Base-by-base conservation (phyloP, 2,113 vertebrate genomes). In the Oncorhynchus nerka region DNA sequence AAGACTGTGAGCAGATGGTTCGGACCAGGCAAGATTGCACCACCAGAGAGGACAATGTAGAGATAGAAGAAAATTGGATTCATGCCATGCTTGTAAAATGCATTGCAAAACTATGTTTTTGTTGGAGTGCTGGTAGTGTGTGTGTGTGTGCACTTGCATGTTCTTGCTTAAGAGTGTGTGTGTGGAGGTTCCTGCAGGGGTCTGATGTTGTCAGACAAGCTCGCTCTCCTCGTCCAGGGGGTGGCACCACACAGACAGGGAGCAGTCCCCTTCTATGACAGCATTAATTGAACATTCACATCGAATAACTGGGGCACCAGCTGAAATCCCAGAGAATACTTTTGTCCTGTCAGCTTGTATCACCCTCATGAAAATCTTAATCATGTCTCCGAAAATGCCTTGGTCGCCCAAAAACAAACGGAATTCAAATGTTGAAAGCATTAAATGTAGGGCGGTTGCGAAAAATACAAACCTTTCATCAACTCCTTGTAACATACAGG, bases 281-380 rank as follows among this genome's bases (percentile, higher is more conserved):
- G 75, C 57, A n/a, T 83, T 61, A 75, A 83, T 88, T 71, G 48
- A 6, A 86, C 67, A 86, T 85, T 82, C 74, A 49, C 79, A 81
- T 71, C 57, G 59, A 85, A 79, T 68, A 77, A 74, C 75, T 13
- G 76, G 57, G 57, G 65, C 78, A 79, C 74, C 51, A 11, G 49
- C 79, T 74, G 39, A 49, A 72, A 30, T 12, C 30, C 76, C 4
- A 73, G 20, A 76, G 67, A 70, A 11, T 67, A 15, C 6, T 66
- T 70, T 62, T 70, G 71, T 64, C 22, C 65, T 75, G 51, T 75
- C 45, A 73, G 15, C 81, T 85, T 48, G 70, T 74, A 76, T 34
- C 55, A 28, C 16, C 34, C 55, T 74, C 12, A 22, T 55, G 26
- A 55, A 74, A 75, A 69, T 55, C 34, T 55, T 24, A 45, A 45